A percentile compares a stretch with the other conserved stretches of the same genome.
Conservation (phyloP, 2,113 vertebrate genomes). For the Todiramphus chloris region DNA sequence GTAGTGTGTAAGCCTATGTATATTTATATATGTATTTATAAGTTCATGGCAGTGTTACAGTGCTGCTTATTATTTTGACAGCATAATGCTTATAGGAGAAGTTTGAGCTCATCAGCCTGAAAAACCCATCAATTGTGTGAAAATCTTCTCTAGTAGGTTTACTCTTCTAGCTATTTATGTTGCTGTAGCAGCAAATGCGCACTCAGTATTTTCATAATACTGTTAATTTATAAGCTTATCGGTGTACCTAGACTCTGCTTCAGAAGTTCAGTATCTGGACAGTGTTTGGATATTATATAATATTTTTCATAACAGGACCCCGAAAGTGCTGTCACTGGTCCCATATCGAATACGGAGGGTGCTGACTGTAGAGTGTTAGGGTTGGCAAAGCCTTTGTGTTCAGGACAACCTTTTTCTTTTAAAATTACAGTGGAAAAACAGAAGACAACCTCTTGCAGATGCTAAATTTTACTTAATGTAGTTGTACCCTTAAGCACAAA, state of each 20-base stretch:
- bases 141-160: neutral
- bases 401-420: neutral
- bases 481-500: neutral
- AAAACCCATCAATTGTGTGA: neutral
- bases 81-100: neutral
- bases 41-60: neutral
- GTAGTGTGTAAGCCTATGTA: neutral
- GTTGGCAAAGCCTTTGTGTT: neutral
- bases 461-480: neutral
- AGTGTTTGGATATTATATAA: neutral
- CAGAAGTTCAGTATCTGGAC: neutral
- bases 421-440: neutral
- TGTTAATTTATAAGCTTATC: neutral
- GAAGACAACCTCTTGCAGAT: neutral
- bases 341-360: neutral
- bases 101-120: neutral
- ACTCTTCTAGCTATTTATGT: neutral
- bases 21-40: neutral
- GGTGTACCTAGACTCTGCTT: neutral
- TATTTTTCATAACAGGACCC: neutral
- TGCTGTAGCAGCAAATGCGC: neutral
- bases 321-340: neutral
- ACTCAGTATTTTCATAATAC: neutral
- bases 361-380: neutral
- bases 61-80: neutral